Base-by-base conservation (phyloP, 2,888 invertebrate genomes). In the Nineta flava region DNA sequence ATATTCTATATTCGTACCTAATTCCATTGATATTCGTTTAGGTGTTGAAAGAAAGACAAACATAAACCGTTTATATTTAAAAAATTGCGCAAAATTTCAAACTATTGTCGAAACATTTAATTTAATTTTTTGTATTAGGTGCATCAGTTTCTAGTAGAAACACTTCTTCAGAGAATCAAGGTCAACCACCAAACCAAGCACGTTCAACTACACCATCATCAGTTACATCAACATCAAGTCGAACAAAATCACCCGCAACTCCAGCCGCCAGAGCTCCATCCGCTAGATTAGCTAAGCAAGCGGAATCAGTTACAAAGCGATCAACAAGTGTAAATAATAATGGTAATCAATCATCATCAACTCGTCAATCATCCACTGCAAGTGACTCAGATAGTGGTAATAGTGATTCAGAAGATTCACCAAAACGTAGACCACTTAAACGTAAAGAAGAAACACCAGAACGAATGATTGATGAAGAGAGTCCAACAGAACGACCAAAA, bases 201-300 rank as follows among this genome's bases (percentile, higher is more conserved):
- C 68, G 80, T 46, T 79, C 79, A 1, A 76, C 77, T 0, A 81
- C 81, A 1, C 81, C 81, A 0, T 73, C 77, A 0, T 80, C 79
- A 40, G 70, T 76, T 9, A 75, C 77, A 2, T 77, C 79, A 9
- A 73, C 74, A 5, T 74, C 78, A 3, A 75, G 76, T 48, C 70
- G 80, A 45, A 79, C 78, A 2, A 80, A 79, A 55, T 77, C 78
- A 46, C 79, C 79, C 7, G 78, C 77, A 0, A 72, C 77, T 1
- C 74, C 77, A 0, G 60, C 5, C 63, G 63, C 3, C 65, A 66
- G 12, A 62, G 59, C 6, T 62, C 64, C 44, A 63, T 49, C 49
- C 12, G 49, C 44, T 19, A 32, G 44, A 26, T 21, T 49, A 17
- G 49, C 76, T 0, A 62, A 74, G 52, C 74, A 69, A 52, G 75